These are phyloP conservation scores for Mechanitis mazaeus DNA, from an alignment of 2,888 invertebrate genomes.

Conservation along the genomic window DNA sequence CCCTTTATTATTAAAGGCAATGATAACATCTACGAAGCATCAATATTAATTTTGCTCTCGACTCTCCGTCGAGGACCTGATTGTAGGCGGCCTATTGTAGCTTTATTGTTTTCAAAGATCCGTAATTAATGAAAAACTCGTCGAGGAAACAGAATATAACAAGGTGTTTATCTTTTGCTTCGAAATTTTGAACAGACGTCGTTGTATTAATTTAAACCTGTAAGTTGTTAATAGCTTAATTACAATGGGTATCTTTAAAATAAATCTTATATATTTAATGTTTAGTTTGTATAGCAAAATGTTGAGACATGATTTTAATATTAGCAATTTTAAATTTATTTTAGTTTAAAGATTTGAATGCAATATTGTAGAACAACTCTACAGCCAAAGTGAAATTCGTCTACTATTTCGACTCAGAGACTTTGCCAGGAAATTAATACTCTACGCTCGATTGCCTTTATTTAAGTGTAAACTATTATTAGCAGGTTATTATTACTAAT, in stretches of 20 bases:
- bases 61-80: constrained; percentile 37
- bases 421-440: constrained; percentile 30
- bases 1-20: constrained; percentile 44
- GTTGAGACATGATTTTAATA: too few relatives aligned
- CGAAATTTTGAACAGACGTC: background rate
- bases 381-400: constrained; percentile 4
- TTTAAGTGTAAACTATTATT: constrained; percentile 12
- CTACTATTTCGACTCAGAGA: constrained; percentile 8
- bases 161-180: constrained; percentile 14
- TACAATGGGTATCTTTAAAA: too few relatives aligned
- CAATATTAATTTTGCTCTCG: constrained; percentile 59
- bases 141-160: constrained; percentile 17
- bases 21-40: constrained; percentile 46
- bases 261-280: too few relatives aligned
- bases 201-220: background rate
- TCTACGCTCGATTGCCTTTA: constrained; percentile 27
- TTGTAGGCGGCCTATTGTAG: constrained; percentile 35
- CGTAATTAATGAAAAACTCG: constrained; percentile 48
- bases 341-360: background rate
- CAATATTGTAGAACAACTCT: background rate
- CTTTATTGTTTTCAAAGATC: constrained; percentile 45
- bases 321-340: too few relatives aligned
- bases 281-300: too few relatives aligned
- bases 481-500: background rate
- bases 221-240: background rate